Base-by-base conservation (phyloP, 2,113 vertebrate species). In the Bungarus multicinctus region DNA sequence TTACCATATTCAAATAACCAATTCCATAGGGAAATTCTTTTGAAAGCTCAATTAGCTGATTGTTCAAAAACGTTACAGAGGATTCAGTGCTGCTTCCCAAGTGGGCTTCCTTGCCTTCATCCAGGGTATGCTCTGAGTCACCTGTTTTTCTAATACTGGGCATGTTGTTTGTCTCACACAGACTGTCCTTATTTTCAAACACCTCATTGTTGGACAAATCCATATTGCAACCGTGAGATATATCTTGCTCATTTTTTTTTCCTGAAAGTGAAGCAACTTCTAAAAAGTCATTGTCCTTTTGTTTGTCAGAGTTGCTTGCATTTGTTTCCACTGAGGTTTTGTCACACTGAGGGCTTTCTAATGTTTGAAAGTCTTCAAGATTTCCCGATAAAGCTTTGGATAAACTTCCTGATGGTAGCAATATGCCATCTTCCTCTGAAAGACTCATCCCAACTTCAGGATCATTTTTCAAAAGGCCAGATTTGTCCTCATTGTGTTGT, bases 11-110 rank as follows among this genome's bases (percentile, higher is more conserved):
- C 20, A 74, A 8, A 91, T 94, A 43, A 93, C 97, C 96, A 89
- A 98, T 97, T 64, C 98, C 98, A 92, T 96, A 98, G 0, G 98
- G 98, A 95, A 98, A 98, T 53, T 98, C 97, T 86, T 94, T 88
- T 90, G 98, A 7, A 53, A 98, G 97, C 94, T 98, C 97, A 30
- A 94, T 95, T 4, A 98, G 95, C 91, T 98, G 98, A 94, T 96
- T 96, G 1, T 92, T 93, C n/a, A 97, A 95, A 9, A 39, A 97
- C 11, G 52, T 94, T 87, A 88, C 1, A 30, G 96, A 47, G 50
- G 85, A 30, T 93, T 87, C 55, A 90, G 3, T 0, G 0, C 25
- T 52, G 11, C 5, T n/a, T 18, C 91, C 94, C 85, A 92, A 60
- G 5, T 53, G 54, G 23, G 25, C 34, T 45, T 1, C 20, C 55